These are phyloP conservation scores for Platyscapa corneri DNA, from an alignment of 1,140 invertebrate species.

Conservation along the genomic window DNA sequence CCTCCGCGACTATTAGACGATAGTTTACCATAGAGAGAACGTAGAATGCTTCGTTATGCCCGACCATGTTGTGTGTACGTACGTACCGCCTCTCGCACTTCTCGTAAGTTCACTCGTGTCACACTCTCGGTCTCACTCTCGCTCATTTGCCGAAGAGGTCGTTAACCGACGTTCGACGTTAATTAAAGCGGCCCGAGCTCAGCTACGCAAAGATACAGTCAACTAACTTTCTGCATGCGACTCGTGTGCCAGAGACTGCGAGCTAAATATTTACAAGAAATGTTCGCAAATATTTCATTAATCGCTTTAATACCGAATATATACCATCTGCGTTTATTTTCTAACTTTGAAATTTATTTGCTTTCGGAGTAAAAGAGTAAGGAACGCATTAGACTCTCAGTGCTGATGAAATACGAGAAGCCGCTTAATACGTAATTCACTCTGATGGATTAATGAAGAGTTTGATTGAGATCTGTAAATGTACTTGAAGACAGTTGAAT, in stretches of 20 bases:
- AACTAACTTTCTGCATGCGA: slow-evolving; percentile 43
- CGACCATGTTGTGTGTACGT: slow-evolving; percentile 17
- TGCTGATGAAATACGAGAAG: neutral
- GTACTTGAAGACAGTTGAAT: neutral
- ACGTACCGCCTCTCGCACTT: slow-evolving; percentile 48
- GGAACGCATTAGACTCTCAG: no score
- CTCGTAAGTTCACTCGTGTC: slow-evolving; percentile 55
- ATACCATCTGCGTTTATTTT: slow-evolving; percentile 9
- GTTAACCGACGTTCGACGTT: slow-evolving; percentile 60
- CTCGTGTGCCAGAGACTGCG: slow-evolving; percentile 10
- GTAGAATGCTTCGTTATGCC: slow-evolving; percentile 41
- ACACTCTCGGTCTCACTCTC: slow-evolving; percentile 46
- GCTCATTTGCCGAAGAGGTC: slow-evolving; percentile 49
- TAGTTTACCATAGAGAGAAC: slow-evolving; percentile 17
- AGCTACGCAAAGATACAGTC: slow-evolving; percentile 27
- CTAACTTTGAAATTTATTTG: slow-evolving; percentile 2
- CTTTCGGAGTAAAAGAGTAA: neutral
- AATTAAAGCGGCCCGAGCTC: slow-evolving; percentile 57
- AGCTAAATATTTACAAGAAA: slow-evolving; percentile 44
- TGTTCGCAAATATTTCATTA: slow-evolving; percentile 24
- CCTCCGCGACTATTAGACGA: slow-evolving; percentile 24
- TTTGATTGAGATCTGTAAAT: slow-evolving; percentile 11
- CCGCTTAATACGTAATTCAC: neutral
- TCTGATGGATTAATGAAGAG: slow-evolving; percentile 34
- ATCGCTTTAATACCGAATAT: slow-evolving; percentile 7